Percentiles rank a stretch among this genome's conserved stretches.
Conservation (phyloP, 2,113 vertebrate genomes). For the Lontra canadensis region DNA sequence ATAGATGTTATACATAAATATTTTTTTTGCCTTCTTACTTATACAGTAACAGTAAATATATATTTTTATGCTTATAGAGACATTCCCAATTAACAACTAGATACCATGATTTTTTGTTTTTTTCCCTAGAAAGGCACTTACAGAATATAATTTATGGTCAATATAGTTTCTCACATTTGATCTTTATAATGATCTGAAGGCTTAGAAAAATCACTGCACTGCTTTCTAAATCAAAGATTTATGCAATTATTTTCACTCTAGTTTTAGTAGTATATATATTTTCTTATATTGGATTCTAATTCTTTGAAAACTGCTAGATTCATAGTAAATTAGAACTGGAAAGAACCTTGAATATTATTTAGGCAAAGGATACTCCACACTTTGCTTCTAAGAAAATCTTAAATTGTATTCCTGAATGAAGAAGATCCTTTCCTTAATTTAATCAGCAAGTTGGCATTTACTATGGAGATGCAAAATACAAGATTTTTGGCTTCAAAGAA, state of each 20-base stretch:
- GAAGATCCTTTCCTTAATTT: constrained; percentile 25
- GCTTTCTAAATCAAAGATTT: constrained; percentile 40
- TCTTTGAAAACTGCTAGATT: constrained; percentile 30
- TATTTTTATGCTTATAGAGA: background rate
- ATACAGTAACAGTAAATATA: background rate
- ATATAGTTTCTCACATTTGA: background rate
- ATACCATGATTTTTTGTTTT: background rate
- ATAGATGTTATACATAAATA: background rate
- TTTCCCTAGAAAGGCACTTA: background rate
- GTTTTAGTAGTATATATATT: background rate
- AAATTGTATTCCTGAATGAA: constrained; percentile 13
- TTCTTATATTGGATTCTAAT: background rate
- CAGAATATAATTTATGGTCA: background rate
- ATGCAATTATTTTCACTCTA: background rate
- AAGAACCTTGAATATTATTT: constrained; percentile 27
- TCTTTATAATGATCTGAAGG: background rate
- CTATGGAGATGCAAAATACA: background rate
- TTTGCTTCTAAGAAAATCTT: background rate
- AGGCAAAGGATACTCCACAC: background rate
- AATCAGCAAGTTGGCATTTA: constrained; percentile 29
- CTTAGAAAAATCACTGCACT: constrained; percentile 14
- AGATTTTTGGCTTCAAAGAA: background rate
- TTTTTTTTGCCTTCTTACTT: constrained; percentile 31
- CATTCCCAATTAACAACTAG: background rate
- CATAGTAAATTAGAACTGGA: background rate